A percentile compares a stretch with the other conserved stretches of the same genome.
Conservation (phyloP, 1,140 invertebrate genomes). For the Brachionus rotundiformis region DNA sequence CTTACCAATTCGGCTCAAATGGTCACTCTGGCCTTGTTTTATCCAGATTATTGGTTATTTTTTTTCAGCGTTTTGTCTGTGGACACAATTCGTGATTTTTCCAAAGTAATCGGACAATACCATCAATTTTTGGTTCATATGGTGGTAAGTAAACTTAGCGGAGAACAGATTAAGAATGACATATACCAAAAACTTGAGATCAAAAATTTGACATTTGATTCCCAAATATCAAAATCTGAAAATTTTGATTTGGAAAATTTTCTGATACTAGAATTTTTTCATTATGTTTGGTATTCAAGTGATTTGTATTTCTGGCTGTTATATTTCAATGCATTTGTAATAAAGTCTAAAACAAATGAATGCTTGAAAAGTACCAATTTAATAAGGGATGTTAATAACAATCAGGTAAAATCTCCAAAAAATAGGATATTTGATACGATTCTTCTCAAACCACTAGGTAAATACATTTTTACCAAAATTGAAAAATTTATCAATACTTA, state of each 20-base stretch:
- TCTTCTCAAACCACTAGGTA: background rate
- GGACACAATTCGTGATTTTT: background rate
- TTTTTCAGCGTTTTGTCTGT: background rate
- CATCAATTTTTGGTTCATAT: background rate
- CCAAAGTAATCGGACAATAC: background rate
- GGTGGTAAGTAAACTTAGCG: background rate
- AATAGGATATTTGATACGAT: background rate
- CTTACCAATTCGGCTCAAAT: slow-evolving; percentile 7
- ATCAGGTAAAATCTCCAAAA: background rate
- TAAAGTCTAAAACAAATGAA: background rate
- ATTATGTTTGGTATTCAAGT: slow-evolving; percentile 23
- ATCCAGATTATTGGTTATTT: slow-evolving; percentile 15
- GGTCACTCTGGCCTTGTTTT: background rate
- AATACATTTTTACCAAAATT: background rate
- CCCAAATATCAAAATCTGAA: background rate
- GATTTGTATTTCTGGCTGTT: slow-evolving; percentile 30
- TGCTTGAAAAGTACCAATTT: background rate
- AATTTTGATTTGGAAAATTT: background rate
- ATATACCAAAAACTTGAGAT: background rate
- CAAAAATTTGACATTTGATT: background rate
- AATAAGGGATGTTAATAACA: background rate
- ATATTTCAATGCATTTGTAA: background rate
- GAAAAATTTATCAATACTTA: background rate
- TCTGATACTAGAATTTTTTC: background rate
- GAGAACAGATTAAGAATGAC: background rate